These are phyloP conservation scores for Orius insidiosus DNA, from an alignment of 1,140 invertebrate species.

Conservation along the genomic window DNA sequence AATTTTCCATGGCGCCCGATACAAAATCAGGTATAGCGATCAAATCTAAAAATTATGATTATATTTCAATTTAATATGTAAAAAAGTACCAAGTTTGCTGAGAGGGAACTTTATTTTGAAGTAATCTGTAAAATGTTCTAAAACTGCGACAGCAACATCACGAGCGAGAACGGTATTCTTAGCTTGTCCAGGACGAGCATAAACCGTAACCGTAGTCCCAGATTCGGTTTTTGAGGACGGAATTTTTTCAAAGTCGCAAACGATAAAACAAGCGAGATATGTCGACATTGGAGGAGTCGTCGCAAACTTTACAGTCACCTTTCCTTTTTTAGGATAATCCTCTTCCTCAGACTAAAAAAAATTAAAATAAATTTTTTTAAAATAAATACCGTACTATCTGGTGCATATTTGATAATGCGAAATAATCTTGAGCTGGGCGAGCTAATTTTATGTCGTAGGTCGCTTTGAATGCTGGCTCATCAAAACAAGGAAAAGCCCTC, in stretches of 20 bases:
- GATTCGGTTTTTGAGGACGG: constrained; percentile 34
- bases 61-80: background rate
- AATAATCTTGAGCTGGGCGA: constrained; percentile 42
- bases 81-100: constrained; percentile 55
- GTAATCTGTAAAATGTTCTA: constrained; percentile 73
- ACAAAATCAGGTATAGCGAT: constrained; percentile 88
- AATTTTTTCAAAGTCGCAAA: constrained; percentile 64
- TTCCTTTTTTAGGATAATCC: constrained; percentile 26
- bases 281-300: constrained; percentile 80
- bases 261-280: constrained; percentile 76
- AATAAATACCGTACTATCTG: constrained; percentile 24
- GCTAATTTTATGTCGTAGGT: constrained; percentile 62
- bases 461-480: constrained; percentile 87
- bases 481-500: constrained; percentile 85
- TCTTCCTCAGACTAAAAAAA: constrained; percentile 24
- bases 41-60: constrained; percentile 49
- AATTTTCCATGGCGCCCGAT: constrained; percentile 91
- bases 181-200: constrained; percentile 51
- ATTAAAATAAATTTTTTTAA: background rate
- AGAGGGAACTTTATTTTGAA: constrained; percentile 74
- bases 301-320: constrained; percentile 46
- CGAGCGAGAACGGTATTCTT: constrained; percentile 66
- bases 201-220: constrained; percentile 48
- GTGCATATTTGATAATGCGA: constrained; percentile 66
- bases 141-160: constrained; percentile 53